Conservation (phyloP, 2,888 invertebrate species). For the Notodonta ziczac region DNA sequence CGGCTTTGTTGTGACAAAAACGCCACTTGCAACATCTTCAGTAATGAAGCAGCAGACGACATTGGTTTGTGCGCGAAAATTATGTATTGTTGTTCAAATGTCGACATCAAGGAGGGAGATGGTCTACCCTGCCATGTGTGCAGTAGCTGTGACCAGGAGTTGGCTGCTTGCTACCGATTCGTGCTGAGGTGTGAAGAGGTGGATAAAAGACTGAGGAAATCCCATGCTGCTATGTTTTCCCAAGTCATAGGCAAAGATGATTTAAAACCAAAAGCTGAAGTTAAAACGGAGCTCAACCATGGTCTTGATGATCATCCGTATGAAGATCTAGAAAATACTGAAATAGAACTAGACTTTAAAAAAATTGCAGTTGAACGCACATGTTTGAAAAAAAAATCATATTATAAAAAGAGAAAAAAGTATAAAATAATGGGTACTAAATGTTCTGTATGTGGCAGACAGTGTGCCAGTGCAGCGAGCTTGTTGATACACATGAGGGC, state of each 20-base stretch:
- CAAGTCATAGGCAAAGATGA: conserved; percentile 16
- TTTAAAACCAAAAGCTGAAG: conserved; percentile 41
- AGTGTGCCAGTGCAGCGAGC: conserved; percentile 55
- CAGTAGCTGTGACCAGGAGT: conserved; percentile 49
- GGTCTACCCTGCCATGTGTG: conserved; percentile 62
- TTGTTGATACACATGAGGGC: conserved; percentile 60
- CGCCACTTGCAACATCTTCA: conserved; percentile 53
- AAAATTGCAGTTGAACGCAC: conserved; percentile 22
- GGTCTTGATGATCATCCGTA: conserved; percentile 27
- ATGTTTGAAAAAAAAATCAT: conserved; percentile 26
- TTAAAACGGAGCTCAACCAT: conserved; percentile 49
- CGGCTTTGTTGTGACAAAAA: conserved; percentile 59
- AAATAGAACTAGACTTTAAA: conserved; percentile 21
- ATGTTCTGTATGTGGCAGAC: conserved; percentile 57
- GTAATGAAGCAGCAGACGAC: conserved; percentile 26
- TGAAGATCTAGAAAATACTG: conserved; percentile 29
- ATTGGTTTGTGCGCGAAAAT: conserved; percentile 51
- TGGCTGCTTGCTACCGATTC: conserved; percentile 57
- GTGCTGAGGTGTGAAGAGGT: conserved; percentile 61
- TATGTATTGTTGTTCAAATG: conserved; percentile 59
- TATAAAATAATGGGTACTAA: conserved; percentile 28
- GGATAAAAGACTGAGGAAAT: conserved; percentile 53
- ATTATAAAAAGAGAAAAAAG: conserved; percentile 38
- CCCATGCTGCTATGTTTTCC: conserved; percentile 16
- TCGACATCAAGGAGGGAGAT: conserved; percentile 55